Percentiles rank a stretch among this genome's conserved stretches.
Evolutionary conservation across 2,888 invertebrate species (phyloP).

Genomic region (Nomada ferruginata): DNA sequence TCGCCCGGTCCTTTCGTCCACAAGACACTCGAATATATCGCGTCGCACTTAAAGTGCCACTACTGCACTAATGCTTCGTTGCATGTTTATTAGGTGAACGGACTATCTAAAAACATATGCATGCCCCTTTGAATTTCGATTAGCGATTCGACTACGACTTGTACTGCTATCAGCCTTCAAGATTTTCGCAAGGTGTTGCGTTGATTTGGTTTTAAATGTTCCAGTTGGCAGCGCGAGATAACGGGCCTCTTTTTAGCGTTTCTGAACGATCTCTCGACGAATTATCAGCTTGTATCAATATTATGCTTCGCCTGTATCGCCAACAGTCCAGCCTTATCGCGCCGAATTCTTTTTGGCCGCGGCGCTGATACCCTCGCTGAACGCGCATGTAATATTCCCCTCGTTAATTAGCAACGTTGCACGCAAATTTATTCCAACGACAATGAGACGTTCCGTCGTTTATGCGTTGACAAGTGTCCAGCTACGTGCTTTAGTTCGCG

Average conservation of each 20-base stretch:
- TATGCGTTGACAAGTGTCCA: too few relatives aligned
- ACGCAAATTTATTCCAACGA: not conserved
- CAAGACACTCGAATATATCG: not conserved
- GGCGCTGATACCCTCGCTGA: slow-evolving; percentile 34
- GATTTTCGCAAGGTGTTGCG: too few relatives aligned
- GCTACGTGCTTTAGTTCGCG: too few relatives aligned
- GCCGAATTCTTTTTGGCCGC: slow-evolving; percentile 45
- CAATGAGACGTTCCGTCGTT: not conserved
- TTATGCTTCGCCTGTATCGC: slow-evolving; percentile 64
- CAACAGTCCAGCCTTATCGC: slow-evolving; percentile 57
- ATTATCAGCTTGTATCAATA: slow-evolving; percentile 71
- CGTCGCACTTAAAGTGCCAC: too few relatives aligned
- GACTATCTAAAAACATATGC: too few relatives aligned
- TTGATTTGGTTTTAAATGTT: slow-evolving; percentile 9
- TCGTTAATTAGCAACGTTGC: slow-evolving; percentile 37
- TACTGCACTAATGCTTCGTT: too few relatives aligned
- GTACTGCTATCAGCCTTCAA: too few relatives aligned
- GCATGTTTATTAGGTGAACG: too few relatives aligned
- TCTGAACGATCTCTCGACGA: slow-evolving; percentile 26
- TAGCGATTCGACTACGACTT: too few relatives aligned
- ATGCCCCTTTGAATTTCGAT: too few relatives aligned
- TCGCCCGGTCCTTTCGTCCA: not conserved
- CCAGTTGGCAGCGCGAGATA: slow-evolving; percentile 25
- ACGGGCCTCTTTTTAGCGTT: slow-evolving; percentile 2
- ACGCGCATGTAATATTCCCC: not conserved